phyloP scores from a whole-genome alignment of 2,113 vertebrate species.

The Corydoras sp. region DNA sequence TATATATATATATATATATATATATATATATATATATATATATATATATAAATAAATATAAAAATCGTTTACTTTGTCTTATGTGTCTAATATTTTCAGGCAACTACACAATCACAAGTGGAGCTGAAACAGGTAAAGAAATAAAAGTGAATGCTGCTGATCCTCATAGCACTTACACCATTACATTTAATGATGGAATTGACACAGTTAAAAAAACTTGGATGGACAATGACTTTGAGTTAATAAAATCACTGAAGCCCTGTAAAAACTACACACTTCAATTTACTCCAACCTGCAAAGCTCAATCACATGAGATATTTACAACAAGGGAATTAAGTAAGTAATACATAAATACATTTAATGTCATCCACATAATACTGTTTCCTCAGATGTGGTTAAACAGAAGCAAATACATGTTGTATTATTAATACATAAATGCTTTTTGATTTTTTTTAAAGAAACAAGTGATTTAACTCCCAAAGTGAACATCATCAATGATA shows the following conservation, averaged over 20 bases:
- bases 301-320: accelerated
- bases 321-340: not conserved
- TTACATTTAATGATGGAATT: not conserved
- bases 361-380: no score
- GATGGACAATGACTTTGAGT: not conserved
- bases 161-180: not conserved
- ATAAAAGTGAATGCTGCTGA: accelerated
- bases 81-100: conserved; percentile 10
- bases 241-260: conserved; percentile 37
- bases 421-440: no score
- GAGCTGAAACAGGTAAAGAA: not conserved
- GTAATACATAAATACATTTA: conserved; percentile 39
- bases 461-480: not conserved
- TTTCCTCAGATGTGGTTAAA: no score
- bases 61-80: not conserved
- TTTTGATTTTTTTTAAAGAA: no score
- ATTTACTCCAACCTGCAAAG: not conserved
- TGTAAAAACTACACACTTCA: conserved; percentile 40
- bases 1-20: no score
- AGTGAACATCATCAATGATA: not conserved
- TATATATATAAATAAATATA: no score
- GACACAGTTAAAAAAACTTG: accelerated
- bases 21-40: no score
- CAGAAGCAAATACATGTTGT: no score
- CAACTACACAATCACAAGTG: not conserved